Base-by-base conservation (phyloP, 1,140 invertebrate species). In the Ganaspis sp. region DNA sequence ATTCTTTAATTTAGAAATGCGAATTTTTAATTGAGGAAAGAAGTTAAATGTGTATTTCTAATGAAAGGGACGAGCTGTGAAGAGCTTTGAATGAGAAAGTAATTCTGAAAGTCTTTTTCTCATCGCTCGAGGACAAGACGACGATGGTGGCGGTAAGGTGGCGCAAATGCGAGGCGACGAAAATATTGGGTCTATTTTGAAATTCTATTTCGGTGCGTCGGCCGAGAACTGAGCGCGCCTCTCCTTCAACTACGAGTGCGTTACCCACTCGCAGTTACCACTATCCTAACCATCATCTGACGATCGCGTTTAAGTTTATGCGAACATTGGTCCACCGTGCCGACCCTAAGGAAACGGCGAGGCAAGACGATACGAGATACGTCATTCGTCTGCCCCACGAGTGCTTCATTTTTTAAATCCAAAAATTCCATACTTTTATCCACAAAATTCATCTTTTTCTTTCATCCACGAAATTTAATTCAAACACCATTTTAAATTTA, bases 101-200 rank as follows among this genome's bases (percentile, higher is more conserved):
- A 64, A 64, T 64, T 29, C n/a, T 64, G 11, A 64, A 64, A 64
- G 23, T 69, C 17, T 49, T 49, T 49, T 49, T 49, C 15, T 38
- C 81, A 42, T 77, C 73, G 80, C 72, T 64, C 49, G 73, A 73
- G 69, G n/a, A 75, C 23, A 69, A 69, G 82, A 78, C 74, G 78
- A 78, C 73, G 79, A 58, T 82, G 81, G 77, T 74, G 84, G 74
- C 74, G 74, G 83, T 84, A 86, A 87, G 88, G 86, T 90, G 88
- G 89, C 86, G 89, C 87, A 89, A 90, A 90, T 84, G 88, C 87
- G 88, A 87, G 89, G 89, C 89, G 90, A 91, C 90, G 89, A 91
- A 91, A 91, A 91, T 91, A 91, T 91, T 91, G 87, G 90, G 84
- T 91, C 89, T 91, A 91, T 91, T 91, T 91, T 88, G 87, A 91